Conservation (phyloP, 64 coral and sea anemone species). For the Hydrozoanthus tunicans region DNA sequence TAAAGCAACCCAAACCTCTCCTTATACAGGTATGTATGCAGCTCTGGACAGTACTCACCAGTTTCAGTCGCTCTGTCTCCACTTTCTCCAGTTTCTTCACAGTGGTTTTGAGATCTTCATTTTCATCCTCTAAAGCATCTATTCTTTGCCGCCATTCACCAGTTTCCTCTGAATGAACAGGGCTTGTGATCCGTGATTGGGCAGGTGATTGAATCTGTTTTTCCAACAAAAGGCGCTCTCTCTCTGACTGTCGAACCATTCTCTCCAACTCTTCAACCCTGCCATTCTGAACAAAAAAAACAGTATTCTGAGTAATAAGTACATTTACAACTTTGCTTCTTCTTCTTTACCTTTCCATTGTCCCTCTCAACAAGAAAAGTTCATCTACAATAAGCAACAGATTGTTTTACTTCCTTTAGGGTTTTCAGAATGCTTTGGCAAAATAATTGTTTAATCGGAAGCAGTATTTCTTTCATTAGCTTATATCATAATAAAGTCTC, state of each 20-base stretch:
- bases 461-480: too few species aligned
- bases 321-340: background rate
- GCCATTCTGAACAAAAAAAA: slow-evolving; percentile 67
- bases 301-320: background rate
- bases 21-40: background rate
- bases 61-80: slow-evolving; percentile 55
- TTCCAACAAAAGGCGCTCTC: slow-evolving; percentile 79
- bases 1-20: too few species aligned
- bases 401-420: too few species aligned
- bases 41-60: slow-evolving; percentile 52
- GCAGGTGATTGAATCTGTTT: slow-evolving; percentile 75
- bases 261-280: slow-evolving; percentile 83
- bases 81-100: slow-evolving; percentile 66
- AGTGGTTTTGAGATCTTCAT: slow-evolving; percentile 68
- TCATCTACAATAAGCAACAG: too few species aligned
- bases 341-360: too few species aligned
- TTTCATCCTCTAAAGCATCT: slow-evolving; percentile 40
- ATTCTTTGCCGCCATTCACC: slow-evolving; percentile 40
- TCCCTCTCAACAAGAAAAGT: too few species aligned
- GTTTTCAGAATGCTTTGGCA: too few species aligned
- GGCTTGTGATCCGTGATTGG: slow-evolving; percentile 47
- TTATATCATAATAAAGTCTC: too few species aligned
- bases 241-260: slow-evolving; percentile 78
- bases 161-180: slow-evolving; percentile 31
- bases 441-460: too few species aligned